Evolutionary conservation across 2,113 vertebrate species (phyloP).

Genomic region (Murina feae): DNA sequence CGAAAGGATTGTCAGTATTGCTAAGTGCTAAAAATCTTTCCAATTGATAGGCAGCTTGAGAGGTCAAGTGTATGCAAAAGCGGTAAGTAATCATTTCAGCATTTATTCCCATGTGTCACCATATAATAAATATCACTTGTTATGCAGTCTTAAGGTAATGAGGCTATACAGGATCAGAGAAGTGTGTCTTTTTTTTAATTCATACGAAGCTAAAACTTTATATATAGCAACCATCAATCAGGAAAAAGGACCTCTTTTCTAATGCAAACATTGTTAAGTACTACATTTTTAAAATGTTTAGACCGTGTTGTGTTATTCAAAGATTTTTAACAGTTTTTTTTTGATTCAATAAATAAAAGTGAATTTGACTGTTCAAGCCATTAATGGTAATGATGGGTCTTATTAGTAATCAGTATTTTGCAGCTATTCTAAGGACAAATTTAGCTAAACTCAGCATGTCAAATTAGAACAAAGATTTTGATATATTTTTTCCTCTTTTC

Average conservation of each 20-base stretch:
- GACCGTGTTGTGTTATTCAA: conserved; percentile 15
- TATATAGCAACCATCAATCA: neutral
- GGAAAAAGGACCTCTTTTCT: conserved; percentile 17
- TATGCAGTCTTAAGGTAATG: neutral
- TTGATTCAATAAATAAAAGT: conserved; percentile 59
- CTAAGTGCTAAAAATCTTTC: conserved; percentile 40
- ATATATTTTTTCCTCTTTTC: conserved; percentile 5
- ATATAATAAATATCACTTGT: neutral
- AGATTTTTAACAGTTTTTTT: conserved; percentile 28
- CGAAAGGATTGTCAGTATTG: conserved; percentile 18
- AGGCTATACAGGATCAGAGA: neutral
- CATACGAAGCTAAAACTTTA: neutral
- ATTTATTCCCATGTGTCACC: neutral
- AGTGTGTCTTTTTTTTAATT: neutral
- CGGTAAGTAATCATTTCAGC: conserved; percentile 12
- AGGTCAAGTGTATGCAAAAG: conserved; percentile 46
- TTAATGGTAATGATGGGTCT: conserved; percentile 25
- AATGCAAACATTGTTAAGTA: conserved; percentile 33
- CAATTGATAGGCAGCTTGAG: conserved; percentile 40
- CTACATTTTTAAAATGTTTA: conserved; percentile 30
- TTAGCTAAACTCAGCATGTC: conserved; percentile 53
- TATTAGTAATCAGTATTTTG: conserved; percentile 32
- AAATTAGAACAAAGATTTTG: conserved; percentile 56
- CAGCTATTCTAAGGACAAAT: conserved; percentile 46
- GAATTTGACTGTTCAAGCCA: conserved; percentile 36